Evolutionary conservation across 2,113 vertebrate species (phyloP).

Genomic region (Shinisaurus crocodilurus): DNA sequence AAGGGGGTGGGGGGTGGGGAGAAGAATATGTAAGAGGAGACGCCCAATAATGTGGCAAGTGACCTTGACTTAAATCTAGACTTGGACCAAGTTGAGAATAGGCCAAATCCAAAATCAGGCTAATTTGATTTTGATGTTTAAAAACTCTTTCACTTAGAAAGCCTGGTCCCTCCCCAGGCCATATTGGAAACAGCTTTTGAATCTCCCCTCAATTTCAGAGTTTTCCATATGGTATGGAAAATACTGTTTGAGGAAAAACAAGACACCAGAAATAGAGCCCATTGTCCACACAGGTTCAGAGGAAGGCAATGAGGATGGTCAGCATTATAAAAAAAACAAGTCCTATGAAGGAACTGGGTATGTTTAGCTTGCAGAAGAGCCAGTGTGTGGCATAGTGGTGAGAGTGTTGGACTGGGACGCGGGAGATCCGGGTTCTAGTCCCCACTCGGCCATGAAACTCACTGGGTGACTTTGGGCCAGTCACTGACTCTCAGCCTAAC

Average conservation of each 20-base stretch:
- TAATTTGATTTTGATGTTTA: too few species aligned
- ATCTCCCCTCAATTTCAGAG: background rate
- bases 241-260: background rate
- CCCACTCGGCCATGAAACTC: too few species aligned
- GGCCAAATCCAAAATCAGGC: background rate
- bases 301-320: background rate
- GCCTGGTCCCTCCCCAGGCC: background rate
- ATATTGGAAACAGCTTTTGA: background rate
- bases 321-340: too few species aligned
- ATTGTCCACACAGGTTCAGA: background rate
- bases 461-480: too few species aligned
- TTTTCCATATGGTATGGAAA: background rate
- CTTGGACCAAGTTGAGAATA: accelerated
- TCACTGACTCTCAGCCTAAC: too few species aligned
- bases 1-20: too few species aligned
- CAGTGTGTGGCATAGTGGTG: too few species aligned
- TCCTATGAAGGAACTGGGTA: too few species aligned
- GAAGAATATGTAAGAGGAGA: slow-evolving; percentile 23
- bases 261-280: background rate
- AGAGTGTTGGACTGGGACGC: too few species aligned
- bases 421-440: too few species aligned
- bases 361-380: too few species aligned
- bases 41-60: background rate
- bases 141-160: background rate
- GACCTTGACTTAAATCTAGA: slow-evolving; percentile 29